Base-by-base conservation (phyloP, 2,113 vertebrate species). In the Actinemys pallida region DNA sequence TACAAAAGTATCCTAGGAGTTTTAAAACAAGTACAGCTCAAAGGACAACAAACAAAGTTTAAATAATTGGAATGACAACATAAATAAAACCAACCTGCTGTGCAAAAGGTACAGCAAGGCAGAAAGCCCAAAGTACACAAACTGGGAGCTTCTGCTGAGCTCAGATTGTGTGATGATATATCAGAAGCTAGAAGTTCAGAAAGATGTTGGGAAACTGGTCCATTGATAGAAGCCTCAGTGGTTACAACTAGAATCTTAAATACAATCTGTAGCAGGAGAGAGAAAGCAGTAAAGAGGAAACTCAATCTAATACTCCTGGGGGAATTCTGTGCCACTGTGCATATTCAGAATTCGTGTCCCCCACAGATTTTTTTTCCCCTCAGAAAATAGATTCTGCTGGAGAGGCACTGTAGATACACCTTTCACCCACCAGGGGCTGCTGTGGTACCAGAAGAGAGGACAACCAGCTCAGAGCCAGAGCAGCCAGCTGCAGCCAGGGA, bases 171-270 rank as follows among this genome's bases (percentile, higher is more conserved):
- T 16, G 39, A 45, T 16, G 16, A 17, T 11, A 7, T 31, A 42
- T 17, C 27, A 4, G 52, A 8, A 47, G 2, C 13, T 12, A 8
- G 81, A 47, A 39, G 8, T 59, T 19, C 39, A 47, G 82, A 27
- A 31, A 20, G 57, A 17, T 11, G 16, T 27, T 19, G 4, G 50
- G 24, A n/a, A 75, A 69, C 9, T n/a, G 13, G 9, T 13, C 25
- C 35, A 25, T 39, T 17, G 5, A 19, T 42, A 5, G 8, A 53
- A 12, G n/a, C 49, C 52, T 31, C 11, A 52, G 42, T 65, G 5
- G n/a, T 24, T 52, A 24, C 52, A 75, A 31, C 29, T 2, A 1
- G 47, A 76, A 8, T 0, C 0, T 10, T 5, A 19, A 20, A 35
- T 54, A 47, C 5, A 84, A 29, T 25, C 72, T 27, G 39, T 0